phyloP scores from a whole-genome alignment of 2,888 invertebrate species.

The Aphrophora alni region DNA sequence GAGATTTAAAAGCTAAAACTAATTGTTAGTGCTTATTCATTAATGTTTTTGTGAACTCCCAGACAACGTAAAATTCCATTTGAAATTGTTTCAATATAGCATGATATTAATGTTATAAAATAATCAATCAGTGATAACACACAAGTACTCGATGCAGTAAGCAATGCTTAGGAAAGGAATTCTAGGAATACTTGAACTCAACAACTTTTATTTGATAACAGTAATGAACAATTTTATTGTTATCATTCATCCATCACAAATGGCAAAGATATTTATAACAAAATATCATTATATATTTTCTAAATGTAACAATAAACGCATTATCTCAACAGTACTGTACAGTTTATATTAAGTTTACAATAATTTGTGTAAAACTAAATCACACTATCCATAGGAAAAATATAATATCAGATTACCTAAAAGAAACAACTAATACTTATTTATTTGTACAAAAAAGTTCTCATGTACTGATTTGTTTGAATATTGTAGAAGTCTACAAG shows the following conservation, averaged over 20 bases:
- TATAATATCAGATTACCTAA: slow-evolving; percentile 12
- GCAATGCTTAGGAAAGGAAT: background rate
- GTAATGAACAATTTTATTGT: background rate
- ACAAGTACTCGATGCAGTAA: no score
- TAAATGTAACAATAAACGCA: background rate
- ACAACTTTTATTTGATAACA: background rate
- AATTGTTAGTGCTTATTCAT: no score
- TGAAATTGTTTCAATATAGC: no score
- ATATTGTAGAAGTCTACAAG: background rate
- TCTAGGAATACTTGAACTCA: background rate
- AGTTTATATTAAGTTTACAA: background rate
- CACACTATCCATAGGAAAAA: slow-evolving; percentile 34
- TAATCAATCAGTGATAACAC: no score
- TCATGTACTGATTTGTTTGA: background rate
- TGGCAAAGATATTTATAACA: slow-evolving; percentile 6
- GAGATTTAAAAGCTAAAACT: no score
- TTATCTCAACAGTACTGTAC: slow-evolving; percentile 5
- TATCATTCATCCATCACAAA: background rate
- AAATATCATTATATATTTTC: background rate
- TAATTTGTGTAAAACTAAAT: slow-evolving; percentile 22
- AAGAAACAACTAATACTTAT: background rate
- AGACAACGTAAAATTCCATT: no score
- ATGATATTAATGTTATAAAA: no score
- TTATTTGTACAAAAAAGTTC: background rate
- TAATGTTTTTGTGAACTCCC: no score